A percentile compares a stretch with the other conserved stretches of the same genome.
These are phyloP conservation scores for Julus scandinavius DNA, from an alignment of 2,888 invertebrate species.

Conservation along the genomic window DNA sequence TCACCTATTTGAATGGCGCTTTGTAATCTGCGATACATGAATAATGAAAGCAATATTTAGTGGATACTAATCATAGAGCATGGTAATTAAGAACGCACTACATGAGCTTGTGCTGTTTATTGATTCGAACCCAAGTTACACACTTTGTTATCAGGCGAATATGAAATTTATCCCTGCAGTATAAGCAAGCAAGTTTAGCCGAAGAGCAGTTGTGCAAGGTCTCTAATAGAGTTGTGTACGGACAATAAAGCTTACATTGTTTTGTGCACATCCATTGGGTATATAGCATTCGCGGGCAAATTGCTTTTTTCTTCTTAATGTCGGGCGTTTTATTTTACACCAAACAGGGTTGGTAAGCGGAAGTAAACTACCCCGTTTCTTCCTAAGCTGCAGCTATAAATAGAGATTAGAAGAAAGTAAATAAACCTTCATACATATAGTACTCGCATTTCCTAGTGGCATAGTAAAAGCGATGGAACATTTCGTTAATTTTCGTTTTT, in stretches of 20 bases:
- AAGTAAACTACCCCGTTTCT: slow-evolving; percentile 24
- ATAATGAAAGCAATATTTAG: not conserved
- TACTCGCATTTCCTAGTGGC: not conserved
- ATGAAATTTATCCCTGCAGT: not conserved
- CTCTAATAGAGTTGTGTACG: not conserved
- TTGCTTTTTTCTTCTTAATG: slow-evolving; percentile 33
- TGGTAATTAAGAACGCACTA: not conserved
- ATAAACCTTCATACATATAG: not conserved
- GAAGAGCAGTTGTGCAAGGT: not conserved
- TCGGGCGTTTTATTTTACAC: slow-evolving; percentile 27
- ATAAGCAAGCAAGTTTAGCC: not conserved
- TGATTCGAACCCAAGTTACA: not conserved
- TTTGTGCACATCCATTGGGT: not conserved
- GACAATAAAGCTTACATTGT: slow-evolving; percentile 34
- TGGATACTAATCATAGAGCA: not conserved
- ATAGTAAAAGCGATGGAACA: not conserved
- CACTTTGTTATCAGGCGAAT: not conserved
- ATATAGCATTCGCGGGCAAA: not conserved
- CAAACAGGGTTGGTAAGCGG: slow-evolving; percentile 5
- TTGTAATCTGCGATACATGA: not conserved
- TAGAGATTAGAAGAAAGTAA: slow-evolving; percentile 30
- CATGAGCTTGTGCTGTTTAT: not conserved
- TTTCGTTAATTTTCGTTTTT: not conserved
- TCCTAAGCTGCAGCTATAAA: slow-evolving; percentile 27
- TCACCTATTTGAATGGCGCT: not conserved